Conservation (phyloP, 2,888 invertebrate genomes). For the Exephanes ischioxanthus region DNA sequence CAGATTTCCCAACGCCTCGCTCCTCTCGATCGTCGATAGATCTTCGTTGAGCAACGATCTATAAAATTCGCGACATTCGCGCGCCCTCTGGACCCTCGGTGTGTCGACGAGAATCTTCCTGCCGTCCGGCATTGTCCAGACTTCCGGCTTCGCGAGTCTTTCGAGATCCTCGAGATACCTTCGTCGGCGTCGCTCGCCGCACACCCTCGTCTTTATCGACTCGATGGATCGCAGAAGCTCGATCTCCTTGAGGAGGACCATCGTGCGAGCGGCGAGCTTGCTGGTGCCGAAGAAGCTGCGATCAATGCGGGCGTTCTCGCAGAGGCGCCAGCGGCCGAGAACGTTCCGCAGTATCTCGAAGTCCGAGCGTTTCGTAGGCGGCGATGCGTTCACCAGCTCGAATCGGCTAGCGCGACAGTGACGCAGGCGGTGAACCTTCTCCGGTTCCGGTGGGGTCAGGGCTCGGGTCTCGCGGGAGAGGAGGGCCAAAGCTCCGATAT, state of each 20-base stretch:
- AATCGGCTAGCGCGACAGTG: slow-evolving; percentile 80
- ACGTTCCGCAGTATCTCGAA: slow-evolving; percentile 90
- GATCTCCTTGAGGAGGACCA: slow-evolving; percentile 91
- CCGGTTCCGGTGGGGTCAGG: slow-evolving; percentile 61
- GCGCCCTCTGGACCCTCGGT: slow-evolving; percentile 91
- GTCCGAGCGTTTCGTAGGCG: slow-evolving; percentile 89
- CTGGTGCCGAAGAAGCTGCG: slow-evolving; percentile 81
- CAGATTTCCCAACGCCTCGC: slow-evolving; percentile 88
- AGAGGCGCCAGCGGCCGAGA: slow-evolving; percentile 89
- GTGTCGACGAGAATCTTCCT: slow-evolving; percentile 89
- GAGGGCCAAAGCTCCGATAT: slow-evolving; percentile 62
- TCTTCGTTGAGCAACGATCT: slow-evolving; percentile 88
- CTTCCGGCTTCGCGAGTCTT: slow-evolving; percentile 90
- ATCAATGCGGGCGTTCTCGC: slow-evolving; percentile 88
- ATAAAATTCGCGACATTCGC: slow-evolving; percentile 91
- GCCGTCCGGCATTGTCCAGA: slow-evolving; percentile 91
- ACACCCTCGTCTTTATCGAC: slow-evolving; percentile 88
- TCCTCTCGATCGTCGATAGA: slow-evolving; percentile 87
- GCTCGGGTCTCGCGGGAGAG: slow-evolving; percentile 67
- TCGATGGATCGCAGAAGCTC: slow-evolving; percentile 90
- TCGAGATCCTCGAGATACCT: slow-evolving; percentile 88
- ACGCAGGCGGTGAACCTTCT: slow-evolving; percentile 63
- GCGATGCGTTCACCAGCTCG: slow-evolving; percentile 69
- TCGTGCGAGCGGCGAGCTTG: slow-evolving; percentile 89
- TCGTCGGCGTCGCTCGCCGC: slow-evolving; percentile 87